These are phyloP conservation scores for Catharus fuscescens DNA, from an alignment of 2,113 vertebrate genomes.

Conservation along the genomic window DNA sequence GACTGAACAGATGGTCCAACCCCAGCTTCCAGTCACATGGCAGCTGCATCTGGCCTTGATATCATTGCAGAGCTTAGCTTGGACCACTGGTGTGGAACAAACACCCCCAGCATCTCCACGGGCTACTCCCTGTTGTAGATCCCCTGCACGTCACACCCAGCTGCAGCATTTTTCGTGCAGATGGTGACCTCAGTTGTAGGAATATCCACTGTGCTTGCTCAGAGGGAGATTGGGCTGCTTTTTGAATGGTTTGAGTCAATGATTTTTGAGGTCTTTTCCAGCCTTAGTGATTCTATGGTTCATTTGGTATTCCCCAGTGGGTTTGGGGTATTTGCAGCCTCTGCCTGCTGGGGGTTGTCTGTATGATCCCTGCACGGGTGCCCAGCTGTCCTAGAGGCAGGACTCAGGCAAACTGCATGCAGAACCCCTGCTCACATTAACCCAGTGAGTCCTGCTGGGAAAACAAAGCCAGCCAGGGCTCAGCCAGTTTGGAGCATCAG, in stretches of 20 bases:
- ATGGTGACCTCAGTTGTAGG: neutral
- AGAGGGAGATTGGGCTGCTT: neutral
- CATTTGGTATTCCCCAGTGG: neutral
- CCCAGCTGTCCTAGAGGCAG: neutral
- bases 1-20: conserved; percentile 30
- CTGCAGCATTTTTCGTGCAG: neutral
- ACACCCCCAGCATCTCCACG: neutral
- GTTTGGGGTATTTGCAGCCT: neutral
- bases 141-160: neutral
- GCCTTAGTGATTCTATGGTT: neutral
- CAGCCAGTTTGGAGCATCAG: neutral
- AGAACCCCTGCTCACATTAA: neutral
- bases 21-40: neutral
- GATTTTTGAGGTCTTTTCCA: neutral
- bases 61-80: neutral
- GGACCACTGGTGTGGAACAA: neutral
- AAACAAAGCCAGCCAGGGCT: neutral
- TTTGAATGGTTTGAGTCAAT: neutral
- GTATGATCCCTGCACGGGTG: neutral
- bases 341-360: neutral
- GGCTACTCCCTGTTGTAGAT: neutral
- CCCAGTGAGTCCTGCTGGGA: neutral
- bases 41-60: neutral
- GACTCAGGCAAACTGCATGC: neutral
- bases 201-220: neutral